A percentile compares a stretch with the other conserved stretches of the same genome.
phyloP scores from a whole-genome alignment of 1,140 invertebrate species.

The Potamilus streckersoni region DNA sequence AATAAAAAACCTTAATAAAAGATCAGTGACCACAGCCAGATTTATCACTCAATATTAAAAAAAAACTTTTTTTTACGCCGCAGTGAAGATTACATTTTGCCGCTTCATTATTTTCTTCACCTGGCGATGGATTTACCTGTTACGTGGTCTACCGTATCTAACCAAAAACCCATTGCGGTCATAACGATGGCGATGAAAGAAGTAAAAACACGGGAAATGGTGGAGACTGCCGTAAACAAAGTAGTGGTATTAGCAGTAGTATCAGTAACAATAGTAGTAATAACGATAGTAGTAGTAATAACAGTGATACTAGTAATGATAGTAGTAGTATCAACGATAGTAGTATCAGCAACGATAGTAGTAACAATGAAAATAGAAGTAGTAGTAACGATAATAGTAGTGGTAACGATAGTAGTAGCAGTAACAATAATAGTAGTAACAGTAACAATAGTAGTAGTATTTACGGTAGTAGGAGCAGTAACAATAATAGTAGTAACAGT shows the following conservation, averaged over 20 bases:
- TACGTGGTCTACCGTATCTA: too few species aligned
- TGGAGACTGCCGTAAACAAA: neutral
- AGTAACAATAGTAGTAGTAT: conserved; percentile 2
- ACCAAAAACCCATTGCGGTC: neutral
- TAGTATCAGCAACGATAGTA: neutral
- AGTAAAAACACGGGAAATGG: neutral
- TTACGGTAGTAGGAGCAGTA: neutral
- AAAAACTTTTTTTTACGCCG: too few species aligned
- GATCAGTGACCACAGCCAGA: too few species aligned
- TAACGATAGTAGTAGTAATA: neutral
- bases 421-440: conserved; percentile 2
- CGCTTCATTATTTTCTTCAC: too few species aligned
- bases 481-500: neutral
- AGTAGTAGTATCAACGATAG: neutral
- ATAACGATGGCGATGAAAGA: neutral
- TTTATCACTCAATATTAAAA: too few species aligned
- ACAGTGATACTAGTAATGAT: neutral
- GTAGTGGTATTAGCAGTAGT: conserved; percentile 8
- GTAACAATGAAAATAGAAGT: neutral
- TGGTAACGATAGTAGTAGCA: conserved; percentile 1
- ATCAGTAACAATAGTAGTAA: neutral
- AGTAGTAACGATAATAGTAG: neutral
- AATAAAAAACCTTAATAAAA: too few species aligned
- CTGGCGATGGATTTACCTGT: too few species aligned
- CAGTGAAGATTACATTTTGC: too few species aligned